phyloP scores from a whole-genome alignment of 1,140 invertebrate genomes.

The Dendrolimus punctatus region DNA sequence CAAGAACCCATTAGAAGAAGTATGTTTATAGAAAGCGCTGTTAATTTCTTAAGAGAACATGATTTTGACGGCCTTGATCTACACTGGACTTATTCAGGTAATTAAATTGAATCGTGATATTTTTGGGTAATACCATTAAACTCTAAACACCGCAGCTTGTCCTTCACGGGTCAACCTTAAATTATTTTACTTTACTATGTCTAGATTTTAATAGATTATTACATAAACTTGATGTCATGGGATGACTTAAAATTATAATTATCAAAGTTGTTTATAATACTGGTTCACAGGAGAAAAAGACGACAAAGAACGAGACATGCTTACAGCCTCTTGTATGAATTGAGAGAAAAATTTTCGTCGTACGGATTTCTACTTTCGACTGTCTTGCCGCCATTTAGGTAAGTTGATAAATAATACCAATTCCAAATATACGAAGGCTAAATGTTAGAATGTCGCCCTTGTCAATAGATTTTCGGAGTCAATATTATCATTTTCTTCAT shows the following conservation, averaged over 20 bases:
- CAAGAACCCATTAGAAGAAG: conserved; percentile 56
- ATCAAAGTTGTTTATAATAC: conserved; percentile 1
- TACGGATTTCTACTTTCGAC: conserved; percentile 56
- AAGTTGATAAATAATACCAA: conserved; percentile 4
- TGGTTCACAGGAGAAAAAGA: conserved; percentile 59
- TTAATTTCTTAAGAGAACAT: conserved; percentile 71
- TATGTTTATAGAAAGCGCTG: conserved; percentile 75
- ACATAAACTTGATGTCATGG: no score
- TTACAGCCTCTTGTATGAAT: conserved; percentile 61
- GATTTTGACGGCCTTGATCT: conserved; percentile 76
- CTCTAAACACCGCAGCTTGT: no score
- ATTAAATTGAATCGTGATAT: neutral
- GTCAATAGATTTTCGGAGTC: no score
- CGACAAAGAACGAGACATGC: conserved; percentile 55
- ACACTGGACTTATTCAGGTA: conserved; percentile 77
- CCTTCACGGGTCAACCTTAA: no score
- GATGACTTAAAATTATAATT: neutral
- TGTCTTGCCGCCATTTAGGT: conserved; percentile 56
- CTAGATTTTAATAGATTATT: no score
- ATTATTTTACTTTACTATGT: no score
- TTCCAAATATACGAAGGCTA: neutral
- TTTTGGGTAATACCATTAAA: no score
- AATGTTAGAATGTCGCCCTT: no score
- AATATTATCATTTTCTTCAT: neutral
- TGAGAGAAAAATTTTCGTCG: conserved; percentile 56